Base-by-base conservation (phyloP, 2,113 vertebrate species). In the Gallinago undulata region DNA sequence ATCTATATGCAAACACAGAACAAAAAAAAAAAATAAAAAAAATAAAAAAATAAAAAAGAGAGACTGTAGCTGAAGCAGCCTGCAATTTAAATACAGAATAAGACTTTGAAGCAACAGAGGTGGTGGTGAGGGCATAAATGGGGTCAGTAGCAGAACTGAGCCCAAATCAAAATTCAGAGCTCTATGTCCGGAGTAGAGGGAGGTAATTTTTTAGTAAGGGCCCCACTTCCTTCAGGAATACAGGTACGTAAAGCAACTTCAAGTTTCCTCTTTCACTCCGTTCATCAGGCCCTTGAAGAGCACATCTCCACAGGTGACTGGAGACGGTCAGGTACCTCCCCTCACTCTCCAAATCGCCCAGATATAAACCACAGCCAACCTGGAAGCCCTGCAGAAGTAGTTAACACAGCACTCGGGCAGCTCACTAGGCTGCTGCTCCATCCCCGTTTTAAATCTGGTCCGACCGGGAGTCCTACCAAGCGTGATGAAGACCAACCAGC, bases 401-500 rank as follows among this genome's bases (percentile, higher is more conserved):
- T 19, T 28, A 81, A 78, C 19, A 31, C 9, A 47, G 81, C 24
- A 31, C 56, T 50, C 47, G 41, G 47, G 0, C 0, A 78, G 47
- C 39, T 59, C 3, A 0, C 28, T 53, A 57, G n/a, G 41, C 39
- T 66, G 41, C 33, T 53, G 6, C 2, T 55, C 17, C 37, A 14
- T 41, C 10, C 4, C 33, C 4, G 8, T 5, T 39, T 84, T 72
- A 53, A 68, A 37, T 30, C 48, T 31, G 47, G 64, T 30, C 35
- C 31, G 59, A 86, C 45, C 1, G 19, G 35, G 51, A 60, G 11
- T 76, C 51, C 63, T 70, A n/a, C 19, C 1, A 0, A 84, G 21
- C 2, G 0, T 0, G 0, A 70, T 13, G 13, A 86, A 75, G 19
- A 92, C 30, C 8, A 4, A 92, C 30, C 8, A 4, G 35, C 41